A percentile compares a stretch with the other conserved stretches of the same genome.
Evolutionary conservation across 2,888 invertebrate genomes (phyloP).

Genomic region (Nemurella pictetii): DNA sequence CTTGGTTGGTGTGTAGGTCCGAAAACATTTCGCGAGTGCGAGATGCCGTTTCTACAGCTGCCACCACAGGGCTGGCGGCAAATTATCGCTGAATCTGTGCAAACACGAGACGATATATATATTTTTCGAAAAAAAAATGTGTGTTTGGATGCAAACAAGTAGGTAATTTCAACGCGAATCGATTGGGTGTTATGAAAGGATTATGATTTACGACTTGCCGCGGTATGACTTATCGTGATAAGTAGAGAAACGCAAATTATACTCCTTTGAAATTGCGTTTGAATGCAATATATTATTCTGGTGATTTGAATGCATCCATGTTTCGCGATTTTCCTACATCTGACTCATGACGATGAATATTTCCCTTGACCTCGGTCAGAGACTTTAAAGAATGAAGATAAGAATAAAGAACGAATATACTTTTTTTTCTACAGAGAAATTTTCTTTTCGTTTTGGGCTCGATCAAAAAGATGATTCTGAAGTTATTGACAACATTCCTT

Average conservation of each 20-base stretch:
- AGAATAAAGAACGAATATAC: no score
- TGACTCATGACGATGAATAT: background rate
- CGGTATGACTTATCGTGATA: conserved; percentile 1
- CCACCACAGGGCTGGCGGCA: background rate
- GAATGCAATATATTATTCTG: background rate
- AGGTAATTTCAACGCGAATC: background rate
- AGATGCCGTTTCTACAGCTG: background rate
- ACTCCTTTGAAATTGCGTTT: background rate
- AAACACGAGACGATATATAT: background rate
- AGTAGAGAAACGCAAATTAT: conserved; percentile 17
- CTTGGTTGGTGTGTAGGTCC: background rate
- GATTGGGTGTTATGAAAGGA: conserved; percentile 10
- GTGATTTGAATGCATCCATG: conserved; percentile 2
- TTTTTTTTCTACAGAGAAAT: no score
- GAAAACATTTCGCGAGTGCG: background rate
- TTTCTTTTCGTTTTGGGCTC: no score
- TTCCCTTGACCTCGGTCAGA: background rate
- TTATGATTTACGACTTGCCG: conserved; percentile 13
- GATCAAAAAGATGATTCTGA: no score
- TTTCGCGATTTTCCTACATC: background rate
- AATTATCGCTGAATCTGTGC: background rate
- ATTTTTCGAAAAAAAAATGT: background rate
- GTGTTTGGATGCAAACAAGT: background rate
- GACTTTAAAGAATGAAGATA: background rate
- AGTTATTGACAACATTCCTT: no score